Base-by-base conservation (phyloP, 2,888 invertebrate genomes). In the Callinectes sapidus region DNA sequence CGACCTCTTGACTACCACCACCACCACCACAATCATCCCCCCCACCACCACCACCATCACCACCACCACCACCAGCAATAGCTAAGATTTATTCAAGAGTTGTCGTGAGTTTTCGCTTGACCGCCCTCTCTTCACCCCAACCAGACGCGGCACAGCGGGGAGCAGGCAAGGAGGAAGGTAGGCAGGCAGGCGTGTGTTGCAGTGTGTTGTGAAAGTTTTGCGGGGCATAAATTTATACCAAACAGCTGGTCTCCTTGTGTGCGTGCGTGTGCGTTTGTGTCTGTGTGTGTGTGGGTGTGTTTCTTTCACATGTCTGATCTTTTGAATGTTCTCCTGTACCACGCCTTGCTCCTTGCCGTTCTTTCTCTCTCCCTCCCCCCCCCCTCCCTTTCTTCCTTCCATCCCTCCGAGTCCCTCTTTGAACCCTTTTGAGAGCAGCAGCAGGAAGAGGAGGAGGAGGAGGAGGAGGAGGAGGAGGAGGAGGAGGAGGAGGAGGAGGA, bases 261-360 rank as follows among this genome's bases (percentile, higher is more conserved):
- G 81, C 35, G 81, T 81, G 81, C 35, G 81, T 81, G 81, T 81
- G 81, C 35, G 81, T 81, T 35, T 81, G 81, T 81, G 81, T 81
- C 35, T 81, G 81, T 81, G 81, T 81, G 81, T 81, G 81, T 81
- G 81, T 81, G 81, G 35, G 81, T 81, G 71, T 71, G 71, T 81
- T 18, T 81, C 23, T 35, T 81, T 81, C 81, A 81, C 28, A 35
- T 32, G 23, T 32, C 32, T 35, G 81, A 81, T 81, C 81, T 81
- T 81, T 81, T 81, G 32, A 81, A 32, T 35, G 16, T 10, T 10
- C 81, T 81, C 32, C 35, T 8, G 8, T 13, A 81, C 32, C 35
- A 81, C 81, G 35, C 35, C 81, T 81, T 8, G 32, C 32, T 81
- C 35, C 32, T 35, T 81, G 71, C 16, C 81, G 5, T 71, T 28